Base-by-base conservation (phyloP, 2,113 vertebrate genomes). In the Thamnaconus septentrionalis region DNA sequence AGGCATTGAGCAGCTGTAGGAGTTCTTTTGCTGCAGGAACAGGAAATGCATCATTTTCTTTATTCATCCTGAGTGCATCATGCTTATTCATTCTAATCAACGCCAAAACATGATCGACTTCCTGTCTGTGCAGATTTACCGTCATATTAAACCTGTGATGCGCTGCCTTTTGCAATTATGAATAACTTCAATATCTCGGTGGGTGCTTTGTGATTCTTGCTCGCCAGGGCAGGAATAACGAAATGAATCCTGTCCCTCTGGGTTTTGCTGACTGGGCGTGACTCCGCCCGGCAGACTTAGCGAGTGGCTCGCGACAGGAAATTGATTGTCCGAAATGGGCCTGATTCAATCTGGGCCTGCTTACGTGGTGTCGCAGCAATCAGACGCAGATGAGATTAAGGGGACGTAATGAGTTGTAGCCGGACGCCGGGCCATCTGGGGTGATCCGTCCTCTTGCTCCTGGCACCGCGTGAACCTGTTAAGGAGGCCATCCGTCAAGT, bases 371-470 rank as follows among this genome's bases (percentile, higher is more conserved):
- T 79, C 73, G 42, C 74, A 72, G 67, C 71, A 70, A 76, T 83
- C 81, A 62, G 65, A 39, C 56, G 7, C 69, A 58, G 80, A 87
- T 81, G 77, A 83, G 79, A 86, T 87, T 79, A 83, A 64, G 51
- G 51, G 59, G 18, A 52, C 73, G 75, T 76, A 60, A 85, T 64
- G 49, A 71, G 58, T 7, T 51, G 69, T 50, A 44, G 56, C 54
- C 4, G 51, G 61, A 81, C 76, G 66, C 41, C 8, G 58, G 52
- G 50, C 68, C 87, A 86, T 83, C 80, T 87, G 85, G 66, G 56
- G 63, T 31, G 18, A 75, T 52, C 48, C 10, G 48, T 31, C 18
- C 18, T 31, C 18, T 1, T 31, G 18, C 18, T 31, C 18, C 18
- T 31, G 18, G 18, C 18, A n/a, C 18, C 18, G 18, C 18, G 18